phyloP scores from a whole-genome alignment of 2,797 vertebrate genomes.

The Bovichtus variegatus region DNA sequence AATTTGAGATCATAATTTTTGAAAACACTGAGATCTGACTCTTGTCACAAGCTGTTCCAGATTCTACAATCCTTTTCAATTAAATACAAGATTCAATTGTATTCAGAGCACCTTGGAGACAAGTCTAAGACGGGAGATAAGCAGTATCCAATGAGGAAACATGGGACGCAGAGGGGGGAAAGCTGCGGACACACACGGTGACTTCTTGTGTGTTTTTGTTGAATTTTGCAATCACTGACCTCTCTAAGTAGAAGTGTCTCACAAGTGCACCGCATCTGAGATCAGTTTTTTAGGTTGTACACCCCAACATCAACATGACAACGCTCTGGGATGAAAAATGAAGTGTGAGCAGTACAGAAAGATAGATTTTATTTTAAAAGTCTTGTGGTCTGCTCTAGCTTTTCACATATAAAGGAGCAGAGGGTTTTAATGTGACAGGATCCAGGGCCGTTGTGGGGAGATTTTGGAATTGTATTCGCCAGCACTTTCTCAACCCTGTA shows the following conservation, averaged over 20 bases:
- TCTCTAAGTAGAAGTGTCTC: conserved; percentile 8
- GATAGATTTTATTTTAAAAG: neutral
- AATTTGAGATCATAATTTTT: neutral
- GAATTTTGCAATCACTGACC: neutral
- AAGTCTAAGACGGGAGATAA: neutral
- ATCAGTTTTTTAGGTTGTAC: neutral
- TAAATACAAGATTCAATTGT: conserved; percentile 13
- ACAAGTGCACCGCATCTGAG: conserved; percentile 2
- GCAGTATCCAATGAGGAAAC: conserved; percentile 2
- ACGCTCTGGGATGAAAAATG: conserved; percentile 4
- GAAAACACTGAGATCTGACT: neutral
- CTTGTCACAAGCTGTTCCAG: conserved; percentile 9
- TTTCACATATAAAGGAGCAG: neutral
- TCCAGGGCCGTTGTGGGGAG: neutral
- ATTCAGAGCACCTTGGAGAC: conserved; percentile 2
- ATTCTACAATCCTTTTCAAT: neutral
- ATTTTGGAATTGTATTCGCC: neutral
- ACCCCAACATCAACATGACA: neutral
- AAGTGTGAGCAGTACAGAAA: neutral
- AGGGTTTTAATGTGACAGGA: conserved; percentile 3
- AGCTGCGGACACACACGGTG: neutral
- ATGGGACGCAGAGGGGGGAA: neutral
- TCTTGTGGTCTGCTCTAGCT: neutral
- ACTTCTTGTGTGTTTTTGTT: neutral
- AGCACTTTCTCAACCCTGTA: neutral